Evolutionary conservation across 2,797 vertebrate genomes (phyloP), one percentile per base, ranked within the genome.

Genomic region (Cygnus olor): DNA sequence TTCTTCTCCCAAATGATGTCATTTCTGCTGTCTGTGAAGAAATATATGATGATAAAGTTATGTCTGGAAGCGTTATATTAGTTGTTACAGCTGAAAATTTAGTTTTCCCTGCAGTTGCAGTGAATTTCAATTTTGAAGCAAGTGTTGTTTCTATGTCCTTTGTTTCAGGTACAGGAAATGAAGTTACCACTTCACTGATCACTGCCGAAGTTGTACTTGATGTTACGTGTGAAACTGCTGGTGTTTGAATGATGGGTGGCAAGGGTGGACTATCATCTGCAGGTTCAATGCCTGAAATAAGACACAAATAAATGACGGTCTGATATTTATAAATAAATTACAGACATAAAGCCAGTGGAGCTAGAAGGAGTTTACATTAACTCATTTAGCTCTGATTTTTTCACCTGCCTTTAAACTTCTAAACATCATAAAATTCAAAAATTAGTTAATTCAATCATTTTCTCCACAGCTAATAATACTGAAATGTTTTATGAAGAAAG

Each of bases 231-330:
- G 97, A 95, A 57, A 83, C 30, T 57, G 45, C 44, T 66, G 90
- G 90, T 34, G 97, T 89, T 94, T 51, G 90, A 38, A 94, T 74
- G 47, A 96, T 96, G 38, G 96, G 69, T 77, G 97, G 88, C 56
- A 54, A 88, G 82, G 71, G 25, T 28, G 93, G 89, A 58, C 96
- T 93, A 60, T 79, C 90, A 81, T 97, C 95, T 65, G 97, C 93
- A 53, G 97, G 96, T 88, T 98, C 98, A 97, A 99, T 98, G 95
- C 99, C 99, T 99, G 97, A 97, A 97, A 88, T 57, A 69, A 98
- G 96, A 98, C 8, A 95, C 92, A 87, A 94, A 82, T 54, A 71
- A 69, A 71, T 3, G 71, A 14, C 73, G 66, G 17, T 19, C 65
- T 82, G 66, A 80, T 70, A 78, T 58, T 28, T 10, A 14, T 5